Evolutionary conservation across 2,113 vertebrate genomes (phyloP).

Genomic region (Leucopternis melanops): DNA sequence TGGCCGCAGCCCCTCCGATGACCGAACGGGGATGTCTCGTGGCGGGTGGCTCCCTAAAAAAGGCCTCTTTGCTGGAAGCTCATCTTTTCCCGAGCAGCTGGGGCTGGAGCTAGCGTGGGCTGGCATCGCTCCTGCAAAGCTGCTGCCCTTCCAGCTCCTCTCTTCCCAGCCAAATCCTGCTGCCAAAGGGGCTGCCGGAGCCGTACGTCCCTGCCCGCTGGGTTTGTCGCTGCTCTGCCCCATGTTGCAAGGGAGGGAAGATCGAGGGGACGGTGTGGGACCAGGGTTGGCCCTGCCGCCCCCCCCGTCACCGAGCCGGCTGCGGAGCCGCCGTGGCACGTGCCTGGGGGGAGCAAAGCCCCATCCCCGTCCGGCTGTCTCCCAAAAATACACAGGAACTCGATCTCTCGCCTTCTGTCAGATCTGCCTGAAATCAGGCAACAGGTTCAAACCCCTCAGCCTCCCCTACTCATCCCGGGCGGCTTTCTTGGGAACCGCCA

Average conservation of each 20-base stretch:
- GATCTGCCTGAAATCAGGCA: neutral
- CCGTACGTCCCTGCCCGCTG: accelerated
- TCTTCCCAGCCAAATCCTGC: neutral
- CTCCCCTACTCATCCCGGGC: neutral
- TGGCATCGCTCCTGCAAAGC: neutral
- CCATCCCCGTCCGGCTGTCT: accelerated
- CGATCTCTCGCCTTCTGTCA: neutral
- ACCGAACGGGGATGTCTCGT: accelerated
- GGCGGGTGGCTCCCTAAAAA: neutral
- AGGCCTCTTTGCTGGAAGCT: neutral
- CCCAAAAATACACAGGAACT: neutral
- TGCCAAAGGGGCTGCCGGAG: neutral
- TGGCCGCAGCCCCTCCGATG: accelerated
- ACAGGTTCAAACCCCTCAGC: neutral
- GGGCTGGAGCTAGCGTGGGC: neutral
- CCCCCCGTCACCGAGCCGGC: accelerated
- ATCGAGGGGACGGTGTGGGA: accelerated
- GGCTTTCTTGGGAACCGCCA: accelerated
- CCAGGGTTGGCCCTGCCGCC: neutral
- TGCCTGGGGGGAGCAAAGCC: neutral
- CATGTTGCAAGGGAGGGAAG: neutral
- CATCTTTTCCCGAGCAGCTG: accelerated
- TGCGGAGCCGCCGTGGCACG: accelerated
- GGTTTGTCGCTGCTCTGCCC: neutral
- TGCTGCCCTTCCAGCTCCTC: neutral